Percentiles rank a stretch among this genome's conserved stretches.
Conservation (phyloP, 2,888 invertebrate species). For the Micropterix aruncella region DNA sequence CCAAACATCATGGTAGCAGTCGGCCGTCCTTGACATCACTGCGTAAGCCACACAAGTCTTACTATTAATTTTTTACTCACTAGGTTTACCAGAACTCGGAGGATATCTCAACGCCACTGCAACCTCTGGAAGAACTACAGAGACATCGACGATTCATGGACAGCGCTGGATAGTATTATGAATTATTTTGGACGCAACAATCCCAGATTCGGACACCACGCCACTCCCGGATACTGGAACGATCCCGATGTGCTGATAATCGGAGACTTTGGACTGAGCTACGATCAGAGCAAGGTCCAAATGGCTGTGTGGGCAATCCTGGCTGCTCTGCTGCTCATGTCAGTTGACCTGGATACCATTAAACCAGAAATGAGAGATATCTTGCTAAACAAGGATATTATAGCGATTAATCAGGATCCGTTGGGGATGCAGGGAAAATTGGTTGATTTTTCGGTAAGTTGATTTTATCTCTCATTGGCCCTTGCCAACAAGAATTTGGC, state of each 20-base stretch:
- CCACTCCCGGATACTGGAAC: slow-evolving; percentile 44
- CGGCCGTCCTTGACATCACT: no score
- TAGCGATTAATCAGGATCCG: slow-evolving; percentile 50
- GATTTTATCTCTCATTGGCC: no score
- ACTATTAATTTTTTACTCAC: no score
- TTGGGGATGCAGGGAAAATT: slow-evolving; percentile 42
- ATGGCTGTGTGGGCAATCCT: slow-evolving; percentile 60
- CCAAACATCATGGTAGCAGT: no score
- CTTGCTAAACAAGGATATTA: slow-evolving; percentile 42
- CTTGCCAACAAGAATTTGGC: no score
- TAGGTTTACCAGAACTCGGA: no score
- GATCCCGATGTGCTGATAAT: slow-evolving; percentile 46
- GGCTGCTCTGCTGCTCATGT: slow-evolving; percentile 55
- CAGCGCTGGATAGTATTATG: slow-evolving; percentile 27
- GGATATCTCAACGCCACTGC: slow-evolving; percentile 30
- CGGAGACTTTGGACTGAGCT: slow-evolving; percentile 42
- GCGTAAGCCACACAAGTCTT: no score
- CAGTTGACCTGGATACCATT: slow-evolving; percentile 44
- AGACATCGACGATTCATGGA: slow-evolving; percentile 39
- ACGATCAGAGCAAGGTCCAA: slow-evolving; percentile 48
- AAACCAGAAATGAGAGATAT: slow-evolving; percentile 40
- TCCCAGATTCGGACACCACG: slow-evolving; percentile 26
- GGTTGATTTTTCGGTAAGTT: neutral
- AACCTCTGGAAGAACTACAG: slow-evolving; percentile 42
- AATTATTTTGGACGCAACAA: slow-evolving; percentile 36